Evolutionary conservation across 2,888 invertebrate genomes (phyloP).

Genomic region (Pedicia rivosa): DNA sequence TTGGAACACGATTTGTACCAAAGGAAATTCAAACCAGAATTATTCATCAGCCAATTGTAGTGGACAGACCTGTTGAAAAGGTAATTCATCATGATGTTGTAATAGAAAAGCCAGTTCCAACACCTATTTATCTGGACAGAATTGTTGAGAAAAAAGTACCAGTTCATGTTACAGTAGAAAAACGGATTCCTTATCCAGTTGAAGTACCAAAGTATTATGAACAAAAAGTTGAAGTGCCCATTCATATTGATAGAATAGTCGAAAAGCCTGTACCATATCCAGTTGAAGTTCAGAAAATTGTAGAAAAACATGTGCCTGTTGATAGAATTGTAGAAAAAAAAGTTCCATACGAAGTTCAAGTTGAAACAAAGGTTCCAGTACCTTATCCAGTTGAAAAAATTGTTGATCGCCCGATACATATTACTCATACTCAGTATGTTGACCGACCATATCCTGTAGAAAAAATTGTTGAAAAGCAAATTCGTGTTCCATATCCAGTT

Average conservation of each 20-base stretch:
- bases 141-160: slow-evolving; percentile 27
- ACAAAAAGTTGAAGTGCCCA: slow-evolving; percentile 15
- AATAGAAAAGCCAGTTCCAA: slow-evolving; percentile 20
- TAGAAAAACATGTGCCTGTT: slow-evolving; percentile 31
- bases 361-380: slow-evolving; percentile 29
- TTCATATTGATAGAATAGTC: slow-evolving; percentile 20
- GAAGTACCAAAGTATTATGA: slow-evolving; percentile 21
- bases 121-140: slow-evolving; percentile 28
- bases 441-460: slow-evolving; percentile 32
- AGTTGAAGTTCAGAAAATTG: slow-evolving; percentile 34
- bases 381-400: slow-evolving; percentile 30
- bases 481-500: slow-evolving; percentile 28
- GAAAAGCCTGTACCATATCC: slow-evolving; percentile 24
- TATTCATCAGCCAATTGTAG: slow-evolving; percentile 14
- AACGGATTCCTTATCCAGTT: slow-evolving; percentile 26
- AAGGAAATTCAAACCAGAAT: neutral
- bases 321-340: slow-evolving; percentile 31
- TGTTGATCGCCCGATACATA: slow-evolving; percentile 34
- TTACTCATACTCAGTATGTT: slow-evolving; percentile 7
- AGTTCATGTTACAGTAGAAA: slow-evolving; percentile 20
- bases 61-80: slow-evolving; percentile 19
- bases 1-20: slow-evolving; percentile 20
- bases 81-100: slow-evolving; percentile 22
- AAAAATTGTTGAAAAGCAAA: slow-evolving; percentile 36
- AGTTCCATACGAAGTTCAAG: slow-evolving; percentile 10